Base-by-base conservation (phyloP, 2,888 invertebrate species). In the Eupithecia tripunctaria region DNA sequence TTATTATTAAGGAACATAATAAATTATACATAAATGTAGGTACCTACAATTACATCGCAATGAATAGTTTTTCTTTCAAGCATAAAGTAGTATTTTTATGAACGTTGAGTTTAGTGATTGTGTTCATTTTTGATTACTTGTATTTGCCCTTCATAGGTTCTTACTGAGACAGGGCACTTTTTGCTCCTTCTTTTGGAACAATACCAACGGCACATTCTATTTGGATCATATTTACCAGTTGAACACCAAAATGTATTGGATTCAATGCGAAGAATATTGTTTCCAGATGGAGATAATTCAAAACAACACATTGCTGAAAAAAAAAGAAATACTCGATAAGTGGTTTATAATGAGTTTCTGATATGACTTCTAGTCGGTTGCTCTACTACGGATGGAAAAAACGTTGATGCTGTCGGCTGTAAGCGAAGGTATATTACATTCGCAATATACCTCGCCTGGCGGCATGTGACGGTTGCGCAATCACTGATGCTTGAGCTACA, bases 271-370 rank as follows among this genome's bases (percentile, higher is more conserved):
- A 51, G 51, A 51, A 51, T 51, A 64, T 82, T 79, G 4, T 82
- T 84, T n/a, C 88, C 89, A 25, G 84, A 80, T 4, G 76, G 78
- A 51, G 51, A 51, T 10, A 51, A 51, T 51, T 51, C 21, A 51
- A 51, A 51, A 51, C 21, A 10, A 51, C 51, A 51, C 21, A 21
- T 21, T n/a, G 10, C 51, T 51, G 51, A 51, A 51, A 51, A 51
- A 10, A 41, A 15, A 41, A 41, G 18, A 51, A n/a, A 51, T 51
- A 21, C 3, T 51, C 10, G 21, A 51, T 51, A n/a, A 47, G 47
- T 47, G 41, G 7, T 43, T 15, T 43, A n/a, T 10, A 5, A 43
- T 15, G 5, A 43, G 43, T 43, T 47, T 47, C 47, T 21, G 18
- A 7, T 43, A 4, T n/a, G 8, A 47, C 21, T 47, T 21, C n/a